Conservation (phyloP, 2,888 invertebrate species). For the Rhagonycha fulva region DNA sequence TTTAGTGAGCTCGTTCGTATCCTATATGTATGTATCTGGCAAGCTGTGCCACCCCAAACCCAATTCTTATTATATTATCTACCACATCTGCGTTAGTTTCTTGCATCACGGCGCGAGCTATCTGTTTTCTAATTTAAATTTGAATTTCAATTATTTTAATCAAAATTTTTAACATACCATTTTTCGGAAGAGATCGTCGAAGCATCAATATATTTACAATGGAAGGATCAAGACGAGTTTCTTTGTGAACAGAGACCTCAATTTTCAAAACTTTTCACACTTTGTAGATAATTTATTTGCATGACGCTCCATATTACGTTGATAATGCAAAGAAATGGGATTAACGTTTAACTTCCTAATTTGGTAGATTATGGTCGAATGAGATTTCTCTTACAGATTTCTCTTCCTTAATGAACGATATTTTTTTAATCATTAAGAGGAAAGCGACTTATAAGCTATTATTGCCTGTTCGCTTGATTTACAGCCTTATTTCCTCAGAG, state of each 20-base stretch:
- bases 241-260: background rate
- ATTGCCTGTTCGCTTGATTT: background rate
- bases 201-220: background rate
- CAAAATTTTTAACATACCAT: background rate
- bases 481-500: background rate
- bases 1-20: background rate
- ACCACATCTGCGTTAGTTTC: background rate
- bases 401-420: background rate
- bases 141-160: background rate
- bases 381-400: background rate
- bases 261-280: background rate
- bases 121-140: background rate
- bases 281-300: background rate
- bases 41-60: background rate
- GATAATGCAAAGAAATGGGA: background rate
- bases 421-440: background rate
- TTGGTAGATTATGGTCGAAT: background rate
- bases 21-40: background rate
- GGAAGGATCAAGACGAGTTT: background rate
- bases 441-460: background rate
- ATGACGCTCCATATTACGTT: background rate
- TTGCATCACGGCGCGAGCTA: background rate
- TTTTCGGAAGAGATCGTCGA: background rate
- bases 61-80: background rate
- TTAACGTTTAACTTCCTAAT: background rate